These are phyloP conservation scores for Hesperophylax magnus DNA, from an alignment of 1,140 invertebrate genomes.

Conservation along the genomic window DNA sequence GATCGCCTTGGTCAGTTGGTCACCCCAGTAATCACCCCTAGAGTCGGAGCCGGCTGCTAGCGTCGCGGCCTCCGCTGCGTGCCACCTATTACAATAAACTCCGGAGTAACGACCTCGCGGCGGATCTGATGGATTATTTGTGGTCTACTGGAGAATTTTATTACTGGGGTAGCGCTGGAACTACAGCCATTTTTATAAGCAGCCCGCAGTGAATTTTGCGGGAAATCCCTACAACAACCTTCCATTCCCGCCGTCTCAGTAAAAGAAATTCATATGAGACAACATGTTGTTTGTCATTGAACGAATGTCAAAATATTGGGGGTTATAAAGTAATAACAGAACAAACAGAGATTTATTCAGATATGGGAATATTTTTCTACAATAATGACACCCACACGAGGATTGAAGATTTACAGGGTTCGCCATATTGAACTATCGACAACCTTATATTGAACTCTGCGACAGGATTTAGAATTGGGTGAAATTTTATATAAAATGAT, in stretches of 20 bases:
- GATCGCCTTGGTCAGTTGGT: background rate
- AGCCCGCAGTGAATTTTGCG: background rate
- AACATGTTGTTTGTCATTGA: no score
- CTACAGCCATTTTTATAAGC: conserved; percentile 20
- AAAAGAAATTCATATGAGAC: background rate
- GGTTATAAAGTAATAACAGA: no score
- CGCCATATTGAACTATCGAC: no score
- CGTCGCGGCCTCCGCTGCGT: background rate
- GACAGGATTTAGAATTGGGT: no score
- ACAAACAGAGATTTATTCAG: no score
- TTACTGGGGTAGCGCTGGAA: conserved; percentile 25
- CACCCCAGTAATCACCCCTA: conserved; percentile 4
- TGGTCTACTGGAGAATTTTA: conserved; percentile 38
- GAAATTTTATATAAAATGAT: no score
- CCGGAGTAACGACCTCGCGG: conserved; percentile 39
- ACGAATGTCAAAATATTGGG: no score
- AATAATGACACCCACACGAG: no score
- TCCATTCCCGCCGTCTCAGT: background rate
- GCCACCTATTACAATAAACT: conserved; percentile 36
- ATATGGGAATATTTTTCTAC: no score
- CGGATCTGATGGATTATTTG: conserved; percentile 45
- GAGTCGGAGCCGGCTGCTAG: no score
- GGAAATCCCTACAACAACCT: background rate
- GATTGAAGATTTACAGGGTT: no score
- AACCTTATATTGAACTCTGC: no score